These are phyloP conservation scores for Phalacrocorax aristotelis DNA, from an alignment of 2,113 vertebrate species.

Conservation along the genomic window DNA sequence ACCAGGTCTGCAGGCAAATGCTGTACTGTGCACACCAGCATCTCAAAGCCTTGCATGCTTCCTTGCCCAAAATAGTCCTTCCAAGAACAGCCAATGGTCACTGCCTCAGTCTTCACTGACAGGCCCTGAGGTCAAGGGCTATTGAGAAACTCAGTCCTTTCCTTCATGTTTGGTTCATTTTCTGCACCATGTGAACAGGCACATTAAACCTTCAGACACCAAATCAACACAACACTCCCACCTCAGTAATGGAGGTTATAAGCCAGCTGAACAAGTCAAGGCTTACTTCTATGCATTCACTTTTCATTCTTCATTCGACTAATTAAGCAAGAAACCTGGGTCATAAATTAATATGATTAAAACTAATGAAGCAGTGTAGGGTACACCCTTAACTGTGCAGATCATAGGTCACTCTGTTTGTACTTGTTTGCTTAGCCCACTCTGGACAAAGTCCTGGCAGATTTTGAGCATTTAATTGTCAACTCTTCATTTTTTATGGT, in stretches of 20 bases:
- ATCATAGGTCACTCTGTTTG: conserved; percentile 27
- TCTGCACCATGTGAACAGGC: neutral
- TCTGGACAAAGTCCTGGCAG: conserved; percentile 58
- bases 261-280: conserved; percentile 1
- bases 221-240: neutral
- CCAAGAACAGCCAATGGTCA: neutral
- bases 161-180: neutral
- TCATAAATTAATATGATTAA: neutral
- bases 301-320: neutral
- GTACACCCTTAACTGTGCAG: neutral
- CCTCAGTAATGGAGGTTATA: neutral
- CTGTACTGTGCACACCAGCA: neutral
- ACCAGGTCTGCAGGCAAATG: neutral
- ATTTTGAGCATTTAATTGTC: conserved; percentile 45
- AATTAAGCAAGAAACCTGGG: conserved; percentile 4
- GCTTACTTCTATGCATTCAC: neutral
- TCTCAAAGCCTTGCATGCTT: neutral
- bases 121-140: neutral
- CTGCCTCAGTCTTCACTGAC: neutral
- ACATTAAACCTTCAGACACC: neutral
- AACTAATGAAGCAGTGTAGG: neutral
- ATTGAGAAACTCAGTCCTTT: neutral
- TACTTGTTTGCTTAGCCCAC: conserved; percentile 59
- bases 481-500: conserved; percentile 22
- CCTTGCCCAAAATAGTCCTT: neutral